These are phyloP conservation scores for Leptopilina drosophilae DNA, from an alignment of 2,888 invertebrate species.

Conservation along the genomic window DNA sequence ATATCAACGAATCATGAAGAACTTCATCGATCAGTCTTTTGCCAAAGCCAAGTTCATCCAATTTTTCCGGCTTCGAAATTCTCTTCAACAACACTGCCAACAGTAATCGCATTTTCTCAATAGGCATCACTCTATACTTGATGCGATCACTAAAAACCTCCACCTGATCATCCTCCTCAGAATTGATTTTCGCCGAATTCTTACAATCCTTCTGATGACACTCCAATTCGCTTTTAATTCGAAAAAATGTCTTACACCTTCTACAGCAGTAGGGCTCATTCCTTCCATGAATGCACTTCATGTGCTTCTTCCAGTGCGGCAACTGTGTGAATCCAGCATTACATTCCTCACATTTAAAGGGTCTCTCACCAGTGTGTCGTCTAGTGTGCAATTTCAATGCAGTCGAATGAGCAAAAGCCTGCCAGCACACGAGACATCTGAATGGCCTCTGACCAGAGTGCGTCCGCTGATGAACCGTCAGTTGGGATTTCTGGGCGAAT, in stretches of 20 bases:
- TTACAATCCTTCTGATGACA: constrained; percentile 79
- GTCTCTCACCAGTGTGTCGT: constrained; percentile 91
- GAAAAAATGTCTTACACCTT: constrained; percentile 86
- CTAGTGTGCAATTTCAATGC: constrained; percentile 90
- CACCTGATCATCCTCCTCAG: constrained; percentile 45
- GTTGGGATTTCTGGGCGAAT: constrained; percentile 90
- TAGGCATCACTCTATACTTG: constrained; percentile 80
- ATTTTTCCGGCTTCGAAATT: constrained; percentile 88
- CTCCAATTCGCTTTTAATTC: constrained; percentile 86
- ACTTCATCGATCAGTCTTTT: constrained; percentile 88
- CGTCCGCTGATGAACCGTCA: constrained; percentile 90
- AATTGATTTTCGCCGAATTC: constrained; percentile 52
- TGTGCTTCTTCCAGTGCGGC: constrained; percentile 92
- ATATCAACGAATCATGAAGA: constrained; percentile 86
- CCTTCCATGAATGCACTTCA: constrained; percentile 90
- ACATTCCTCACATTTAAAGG: constrained; percentile 83
- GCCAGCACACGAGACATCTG: constrained; percentile 87
- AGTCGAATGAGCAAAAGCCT: constrained; percentile 90
- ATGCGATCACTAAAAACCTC: constrained; percentile 64
- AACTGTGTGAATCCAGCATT: constrained; percentile 88
- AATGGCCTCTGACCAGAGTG: constrained; percentile 92
- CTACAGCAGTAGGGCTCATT: constrained; percentile 87
- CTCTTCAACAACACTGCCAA: constrained; percentile 89
- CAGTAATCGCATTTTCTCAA: constrained; percentile 87
- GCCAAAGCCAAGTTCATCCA: constrained; percentile 88